Evolutionary conservation across 2,888 invertebrate species (phyloP), one percentile per base, ranked within the genome.

Genomic region (Cremastobaeus sp.): DNA sequence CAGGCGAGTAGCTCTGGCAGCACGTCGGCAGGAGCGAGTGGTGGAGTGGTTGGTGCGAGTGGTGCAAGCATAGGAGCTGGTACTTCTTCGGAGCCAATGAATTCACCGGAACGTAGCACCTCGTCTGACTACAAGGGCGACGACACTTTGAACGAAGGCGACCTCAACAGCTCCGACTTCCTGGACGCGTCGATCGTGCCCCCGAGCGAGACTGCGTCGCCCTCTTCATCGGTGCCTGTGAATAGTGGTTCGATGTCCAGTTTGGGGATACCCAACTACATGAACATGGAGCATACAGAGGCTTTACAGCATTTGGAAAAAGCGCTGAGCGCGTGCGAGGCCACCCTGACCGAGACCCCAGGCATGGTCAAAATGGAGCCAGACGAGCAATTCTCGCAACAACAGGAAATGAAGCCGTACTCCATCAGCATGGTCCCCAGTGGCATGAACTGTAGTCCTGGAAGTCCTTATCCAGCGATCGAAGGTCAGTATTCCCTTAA

Each of bases 291-390:
- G 54, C 86, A 87, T 70, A 85, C 85, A 37, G 87, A 88, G 71
- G 87, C 86, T 11, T 64, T 88, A n/a, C 87, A 88, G 34, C 86
- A 87, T 72, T 79, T 88, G 65, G 86, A 88, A 47, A 87, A 86
- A 59, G 87, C 87, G 3, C 79, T 87, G 8, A 87, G 83, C 47
- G 84, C 86, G 9, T 87, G 87, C 75, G 87, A 88, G 69, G 87
- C 87, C 0, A 87, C 87, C 20, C 78, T 88, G 17, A 87, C 87
- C 11, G 87, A 88, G 68, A 83, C 87, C 20, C 83, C 77, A 34
- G 87, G 87, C n/a, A 81, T 85, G 82, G 87, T 88, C 1, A 87
- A 87, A 71, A 85, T 88, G 84, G 87, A 88, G 57, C 87, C 87
- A 0, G 87, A 88, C 57, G 87, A 88, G 41, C 86, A 85, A 21